These are phyloP conservation scores for Protobothrops mucrosquamatus DNA, from an alignment of 2,113 vertebrate genomes.

Conservation along the genomic window DNA sequence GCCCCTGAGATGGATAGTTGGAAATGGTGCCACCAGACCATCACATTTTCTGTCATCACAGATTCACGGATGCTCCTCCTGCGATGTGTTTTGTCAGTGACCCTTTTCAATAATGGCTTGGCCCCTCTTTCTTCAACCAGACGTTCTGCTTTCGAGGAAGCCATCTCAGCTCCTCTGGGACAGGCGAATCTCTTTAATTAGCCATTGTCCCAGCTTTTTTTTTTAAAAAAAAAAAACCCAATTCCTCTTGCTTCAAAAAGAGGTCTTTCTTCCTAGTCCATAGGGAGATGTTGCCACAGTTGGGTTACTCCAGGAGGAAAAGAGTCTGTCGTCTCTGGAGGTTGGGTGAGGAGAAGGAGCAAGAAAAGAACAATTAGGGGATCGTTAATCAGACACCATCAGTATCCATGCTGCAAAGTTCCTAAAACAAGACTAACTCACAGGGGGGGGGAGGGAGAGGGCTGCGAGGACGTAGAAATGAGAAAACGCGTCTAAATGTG, in stretches of 20 bases:
- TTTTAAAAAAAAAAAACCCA: neutral
- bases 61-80: neutral
- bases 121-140: constrained; percentile 39
- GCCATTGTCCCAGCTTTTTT: neutral
- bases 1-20: neutral
- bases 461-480: neutral
- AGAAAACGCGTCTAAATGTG: constrained; percentile 39
- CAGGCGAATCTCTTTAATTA: constrained; percentile 36
- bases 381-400: constrained; percentile 15
- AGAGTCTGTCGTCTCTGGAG: neutral
- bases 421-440: constrained; percentile 47
- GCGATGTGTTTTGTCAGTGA: neutral
- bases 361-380: constrained; percentile 16
- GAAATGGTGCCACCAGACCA: neutral
- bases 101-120: constrained; percentile 45
- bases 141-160: constrained; percentile 31
- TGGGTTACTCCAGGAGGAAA: neutral
- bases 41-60: neutral
- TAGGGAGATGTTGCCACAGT: constrained; percentile 27
- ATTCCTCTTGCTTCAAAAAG: constrained; percentile 19
- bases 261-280: constrained; percentile 16
- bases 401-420: constrained; percentile 40
- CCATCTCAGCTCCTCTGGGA: constrained; percentile 38
- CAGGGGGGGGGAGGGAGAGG: neutral
- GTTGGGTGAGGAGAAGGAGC: constrained; percentile 1